Evolutionary conservation across 2,888 invertebrate genomes (phyloP).

Genomic region (Rhogogaster chlorosoma): DNA sequence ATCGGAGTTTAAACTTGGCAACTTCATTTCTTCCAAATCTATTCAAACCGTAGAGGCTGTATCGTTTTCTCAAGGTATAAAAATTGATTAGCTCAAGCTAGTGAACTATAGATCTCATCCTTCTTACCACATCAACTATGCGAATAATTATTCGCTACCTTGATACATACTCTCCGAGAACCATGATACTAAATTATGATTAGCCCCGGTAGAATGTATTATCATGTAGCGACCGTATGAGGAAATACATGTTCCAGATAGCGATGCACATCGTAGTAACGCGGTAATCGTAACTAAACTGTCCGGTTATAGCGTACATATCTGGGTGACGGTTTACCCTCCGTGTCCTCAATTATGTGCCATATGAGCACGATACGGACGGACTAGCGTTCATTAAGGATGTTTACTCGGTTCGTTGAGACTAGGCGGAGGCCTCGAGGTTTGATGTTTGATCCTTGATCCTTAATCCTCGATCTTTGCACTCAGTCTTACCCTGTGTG

Average conservation of each 20-base stretch:
- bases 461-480: not conserved
- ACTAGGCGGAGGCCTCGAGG: not conserved
- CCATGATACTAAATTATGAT: not conserved
- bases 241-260: conserved; percentile 25
- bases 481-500: not conserved
- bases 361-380: conserved; percentile 12
- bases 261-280: not conserved
- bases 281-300: conserved; percentile 11
- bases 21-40: not conserved
- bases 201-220: not conserved
- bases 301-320: conserved; percentile 4
- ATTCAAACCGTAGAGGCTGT: not conserved
- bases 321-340: conserved; percentile 10
- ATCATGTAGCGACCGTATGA: not conserved
- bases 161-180: not conserved
- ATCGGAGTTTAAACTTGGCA: not conserved
- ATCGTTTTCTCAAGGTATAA: not conserved
- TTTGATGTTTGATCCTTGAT: not conserved
- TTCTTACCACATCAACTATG: not conserved
- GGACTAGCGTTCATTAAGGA: conserved; percentile 26
- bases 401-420: not conserved
- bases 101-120: not conserved
- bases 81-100: not conserved
- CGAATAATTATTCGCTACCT: not conserved
- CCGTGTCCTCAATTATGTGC: conserved; percentile 38